Evolutionary conservation across 2,888 invertebrate genomes (phyloP), one percentile per base, ranked within the genome.

Genomic region (Drosophila pullipes): DNA sequence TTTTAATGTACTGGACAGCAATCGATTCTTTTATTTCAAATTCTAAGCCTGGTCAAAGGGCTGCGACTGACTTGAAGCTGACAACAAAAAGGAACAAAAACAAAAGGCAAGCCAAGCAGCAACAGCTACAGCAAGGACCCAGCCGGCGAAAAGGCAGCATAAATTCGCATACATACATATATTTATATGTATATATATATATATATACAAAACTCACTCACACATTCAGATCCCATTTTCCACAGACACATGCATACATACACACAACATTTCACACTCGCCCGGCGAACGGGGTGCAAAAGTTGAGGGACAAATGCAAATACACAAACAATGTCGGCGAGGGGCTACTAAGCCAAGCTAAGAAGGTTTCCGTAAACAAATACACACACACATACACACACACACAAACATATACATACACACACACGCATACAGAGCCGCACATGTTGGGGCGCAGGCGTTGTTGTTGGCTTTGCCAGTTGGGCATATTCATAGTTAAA

Each of bases 331-430:
- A 89, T 87, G 88, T 74, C 76, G 76, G 77, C 78, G 72, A 74
- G 85, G 86, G 85, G 89, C 89, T 89, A 86, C 85, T 87, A 86
- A 86, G 85, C 85, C 87, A 86, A 87, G 89, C 89, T 86, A 86
- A 86, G 85, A 89, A 86, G 85, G 85, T 86, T 87, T 89, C 78
- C 77, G 88, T 88, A 87, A 89, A 85, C 88, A 89, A 83, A 83
- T 75, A 79, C 76, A 77, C 55, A 70, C 71, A 74, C 76, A 82
- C 58, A 72, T 57, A 50, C 53, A 60, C 41, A 55, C 55, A 52
- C 49, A 60, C 30, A 25, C n/a, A 57, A 41, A 71, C 35, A 63
- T 37, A 61, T 54, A 58, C 47, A 63, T 35, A 62, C 28, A 50
- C 25, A 69, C 22, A 22, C 13, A 25, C 25, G 4, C 47, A 16